Base-by-base conservation (phyloP, 2,113 vertebrate species). In the Sorex araneus region DNA sequence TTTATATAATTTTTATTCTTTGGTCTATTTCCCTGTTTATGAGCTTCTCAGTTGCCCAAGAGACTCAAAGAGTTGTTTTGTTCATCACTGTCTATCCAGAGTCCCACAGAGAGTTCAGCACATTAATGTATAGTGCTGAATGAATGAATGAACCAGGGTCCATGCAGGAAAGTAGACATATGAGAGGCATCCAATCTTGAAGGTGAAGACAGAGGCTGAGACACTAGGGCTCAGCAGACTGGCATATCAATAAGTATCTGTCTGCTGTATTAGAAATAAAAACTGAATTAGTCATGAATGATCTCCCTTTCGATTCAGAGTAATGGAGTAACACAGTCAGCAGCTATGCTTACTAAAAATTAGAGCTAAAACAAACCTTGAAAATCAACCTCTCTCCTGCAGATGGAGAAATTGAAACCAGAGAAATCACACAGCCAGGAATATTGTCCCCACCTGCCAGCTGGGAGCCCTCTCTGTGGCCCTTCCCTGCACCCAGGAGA, bases 281-380 rank as follows among this genome's bases (percentile, higher is more conserved):
- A 60, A n/a, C 23, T 81, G 63, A 87, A 89, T 27, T 36, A 10
- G 27, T 80, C 30, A 12, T 23, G 40, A 93, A 74, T 64, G 25
- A 71, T 63, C 84, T 90, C 64, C 27, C 23, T 28, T 95, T 84
- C 75, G 93, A 92, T 66, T 91, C n/a, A 75, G 84, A 90, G 64
- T 54, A 54, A 54, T 28, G 70, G 84, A 90, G 64, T 54, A 54
- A 54, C 34, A 87, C 82, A 27, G 43, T 54, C 11, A 54, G 54
- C 54, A n/a, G 78, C 71, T 91, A 80, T 18, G 21, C 57, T 82
- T 82, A 50, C 32, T 87, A 64, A 93, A 84, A 50, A 30, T 36
- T 40, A 50, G 75, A 47, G 21, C 60, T 47, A 63, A 70, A 85
- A 40, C 63, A 82, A 63, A 45, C 12, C 57, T 91, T 91, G 66